phyloP scores from a whole-genome alignment of 1,140 invertebrate species.

The Hycleus phaleratus region DNA sequence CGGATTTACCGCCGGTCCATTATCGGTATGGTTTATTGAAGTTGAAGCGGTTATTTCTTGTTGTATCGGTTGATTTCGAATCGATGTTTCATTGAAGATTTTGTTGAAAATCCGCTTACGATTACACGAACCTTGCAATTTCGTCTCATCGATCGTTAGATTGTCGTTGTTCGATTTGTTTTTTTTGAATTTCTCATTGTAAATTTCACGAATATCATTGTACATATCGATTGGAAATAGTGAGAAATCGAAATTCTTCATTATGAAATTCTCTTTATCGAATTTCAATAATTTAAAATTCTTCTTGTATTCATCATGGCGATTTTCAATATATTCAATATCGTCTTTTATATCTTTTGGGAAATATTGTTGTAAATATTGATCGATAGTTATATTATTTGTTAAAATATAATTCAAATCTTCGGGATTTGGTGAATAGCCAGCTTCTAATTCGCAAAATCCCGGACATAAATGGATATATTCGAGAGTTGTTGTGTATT shows the following conservation, averaged over 20 bases:
- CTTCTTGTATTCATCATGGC: neutral
- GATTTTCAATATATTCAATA: neutral
- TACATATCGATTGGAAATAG: neutral
- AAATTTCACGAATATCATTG: neutral
- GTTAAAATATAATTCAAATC: constrained; percentile 19
- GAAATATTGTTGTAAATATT: constrained; percentile 26
- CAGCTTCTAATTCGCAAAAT: constrained; percentile 26
- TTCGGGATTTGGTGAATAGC: constrained; percentile 15
- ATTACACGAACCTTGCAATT: neutral
- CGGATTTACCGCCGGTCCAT: neutral
- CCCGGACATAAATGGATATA: constrained; percentile 25
- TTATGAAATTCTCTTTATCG: neutral
- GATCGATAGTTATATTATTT: constrained; percentile 21
- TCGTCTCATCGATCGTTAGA: too few relatives aligned
- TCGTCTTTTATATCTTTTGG: constrained; percentile 1
- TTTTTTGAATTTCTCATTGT: neutral
- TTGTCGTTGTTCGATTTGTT: neutral
- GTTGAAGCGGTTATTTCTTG: neutral
- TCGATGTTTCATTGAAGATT: neutral
- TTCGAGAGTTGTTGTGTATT: neutral
- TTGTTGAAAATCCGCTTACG: neutral
- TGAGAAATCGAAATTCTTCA: constrained; percentile 1
- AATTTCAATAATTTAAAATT: neutral
- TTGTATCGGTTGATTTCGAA: neutral
- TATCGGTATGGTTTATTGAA: neutral